Percentiles rank a stretch among this genome's conserved stretches.
Conservation (phyloP, 2,113 vertebrate genomes). For the Dasypus novemcinctus region DNA sequence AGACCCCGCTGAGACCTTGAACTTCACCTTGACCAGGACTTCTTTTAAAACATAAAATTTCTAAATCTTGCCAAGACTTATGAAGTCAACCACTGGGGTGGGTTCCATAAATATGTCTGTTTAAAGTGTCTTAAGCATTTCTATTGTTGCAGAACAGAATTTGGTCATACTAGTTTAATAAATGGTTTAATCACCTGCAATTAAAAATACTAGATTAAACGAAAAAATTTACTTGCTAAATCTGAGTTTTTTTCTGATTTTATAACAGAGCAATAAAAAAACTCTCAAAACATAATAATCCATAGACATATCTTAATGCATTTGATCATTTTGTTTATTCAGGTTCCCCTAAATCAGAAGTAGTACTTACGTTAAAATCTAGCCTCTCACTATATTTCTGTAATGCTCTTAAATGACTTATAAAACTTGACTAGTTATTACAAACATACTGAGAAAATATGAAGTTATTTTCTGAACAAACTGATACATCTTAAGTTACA, state of each 20-base stretch:
- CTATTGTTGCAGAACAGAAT: background rate
- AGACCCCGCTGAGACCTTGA: no score
- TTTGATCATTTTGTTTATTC: background rate
- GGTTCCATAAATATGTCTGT: background rate
- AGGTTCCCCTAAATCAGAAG: background rate
- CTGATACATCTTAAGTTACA: background rate
- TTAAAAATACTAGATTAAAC: background rate
- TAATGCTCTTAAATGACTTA: background rate
- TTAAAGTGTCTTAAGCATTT: background rate
- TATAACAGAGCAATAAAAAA: background rate
- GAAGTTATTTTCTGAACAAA: background rate
- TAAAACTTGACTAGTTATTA: background rate
- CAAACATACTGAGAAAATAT: background rate
- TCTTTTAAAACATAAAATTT: background rate
- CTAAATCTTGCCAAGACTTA: background rate
- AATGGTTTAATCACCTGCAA: background rate
- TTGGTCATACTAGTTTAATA: background rate
- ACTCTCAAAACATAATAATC: background rate
- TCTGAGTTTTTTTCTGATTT: background rate
- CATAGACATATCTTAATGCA: background rate
- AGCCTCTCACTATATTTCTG: background rate
- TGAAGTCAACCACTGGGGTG: background rate
- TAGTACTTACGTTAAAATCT: background rate
- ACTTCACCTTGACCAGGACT: no score
- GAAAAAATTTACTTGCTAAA: background rate